Evolutionary conservation across 2,888 invertebrate genomes (phyloP).

Genomic region (Eupithecia dodoneata): DNA sequence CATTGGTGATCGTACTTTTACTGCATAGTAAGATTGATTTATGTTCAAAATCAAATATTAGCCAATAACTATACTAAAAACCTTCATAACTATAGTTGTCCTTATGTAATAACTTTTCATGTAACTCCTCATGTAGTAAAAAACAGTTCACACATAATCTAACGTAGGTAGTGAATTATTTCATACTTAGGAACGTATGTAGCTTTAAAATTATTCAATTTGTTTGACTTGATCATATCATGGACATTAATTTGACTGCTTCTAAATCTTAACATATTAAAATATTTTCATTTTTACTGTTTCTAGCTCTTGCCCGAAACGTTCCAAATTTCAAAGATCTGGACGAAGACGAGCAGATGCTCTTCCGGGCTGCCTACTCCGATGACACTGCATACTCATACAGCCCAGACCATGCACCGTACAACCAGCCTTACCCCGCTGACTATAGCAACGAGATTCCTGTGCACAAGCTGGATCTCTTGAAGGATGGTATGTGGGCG

Average conservation of each 20-base stretch:
- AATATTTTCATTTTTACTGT: neutral
- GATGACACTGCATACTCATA: constrained; percentile 47
- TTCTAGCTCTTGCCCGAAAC: constrained; percentile 49
- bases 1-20: too few species aligned
- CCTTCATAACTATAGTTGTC: too few species aligned
- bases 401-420: constrained; percentile 29
- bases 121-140: too few species aligned
- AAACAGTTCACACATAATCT: too few species aligned
- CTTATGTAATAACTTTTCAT: too few species aligned
- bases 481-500: constrained; percentile 75
- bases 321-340: constrained; percentile 66
- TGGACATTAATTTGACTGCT: neutral
- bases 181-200: too few species aligned
- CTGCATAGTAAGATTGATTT: too few species aligned
- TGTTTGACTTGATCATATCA: neutral
- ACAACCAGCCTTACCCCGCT: constrained; percentile 52
- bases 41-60: too few species aligned
- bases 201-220: too few species aligned
- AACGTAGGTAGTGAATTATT: too few species aligned
- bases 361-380: constrained; percentile 69
- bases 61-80: too few species aligned
- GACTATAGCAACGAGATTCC: constrained; percentile 60
- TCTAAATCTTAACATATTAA: neutral
- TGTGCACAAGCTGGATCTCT: constrained; percentile 67
- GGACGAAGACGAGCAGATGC: constrained; percentile 71